Evolutionary conservation across 2,113 vertebrate genomes (phyloP).

Genomic region (Haliaeetus leucogaster): DNA sequence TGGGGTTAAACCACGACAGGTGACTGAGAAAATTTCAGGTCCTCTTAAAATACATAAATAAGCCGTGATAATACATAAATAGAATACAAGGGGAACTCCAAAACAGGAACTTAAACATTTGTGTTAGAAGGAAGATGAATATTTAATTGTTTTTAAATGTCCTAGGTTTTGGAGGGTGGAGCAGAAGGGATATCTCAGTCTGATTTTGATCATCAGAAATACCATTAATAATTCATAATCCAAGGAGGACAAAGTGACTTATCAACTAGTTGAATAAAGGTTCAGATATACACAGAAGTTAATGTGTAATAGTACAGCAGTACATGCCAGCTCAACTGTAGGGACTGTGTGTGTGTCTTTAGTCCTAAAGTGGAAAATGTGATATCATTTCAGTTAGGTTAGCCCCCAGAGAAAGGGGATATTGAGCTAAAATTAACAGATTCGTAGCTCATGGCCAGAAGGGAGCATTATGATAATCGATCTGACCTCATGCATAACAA

Average conservation of each 20-base stretch:
- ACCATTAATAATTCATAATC: not conserved
- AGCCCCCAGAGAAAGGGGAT: slow-evolving; percentile 39
- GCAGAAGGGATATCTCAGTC: not conserved
- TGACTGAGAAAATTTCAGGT: not conserved
- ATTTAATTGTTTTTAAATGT: not conserved
- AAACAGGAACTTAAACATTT: not conserved
- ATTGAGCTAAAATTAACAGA: slow-evolving; percentile 66
- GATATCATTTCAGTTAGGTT: slow-evolving; percentile 41
- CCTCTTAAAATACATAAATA: not conserved
- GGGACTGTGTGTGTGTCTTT: not conserved
- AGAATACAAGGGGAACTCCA: not conserved
- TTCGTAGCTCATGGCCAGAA: slow-evolving; percentile 43
- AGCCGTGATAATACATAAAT: not conserved
- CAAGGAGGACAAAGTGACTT: not conserved
- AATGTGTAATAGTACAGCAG: not conserved
- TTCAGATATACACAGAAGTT: not conserved
- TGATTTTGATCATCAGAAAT: not conserved
- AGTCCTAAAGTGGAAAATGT: slow-evolving; percentile 50
- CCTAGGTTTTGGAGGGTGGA: not conserved
- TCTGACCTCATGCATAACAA: slow-evolving; percentile 46
- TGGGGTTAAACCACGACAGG: too few relatives aligned
- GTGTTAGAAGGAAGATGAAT: not conserved
- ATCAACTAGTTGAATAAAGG: not conserved
- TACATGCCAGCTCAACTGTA: not conserved
- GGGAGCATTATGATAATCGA: slow-evolving; percentile 57